phyloP scores from a whole-genome alignment of 2,888 invertebrate genomes.

The Caenorhabditis macrosperma region DNA sequence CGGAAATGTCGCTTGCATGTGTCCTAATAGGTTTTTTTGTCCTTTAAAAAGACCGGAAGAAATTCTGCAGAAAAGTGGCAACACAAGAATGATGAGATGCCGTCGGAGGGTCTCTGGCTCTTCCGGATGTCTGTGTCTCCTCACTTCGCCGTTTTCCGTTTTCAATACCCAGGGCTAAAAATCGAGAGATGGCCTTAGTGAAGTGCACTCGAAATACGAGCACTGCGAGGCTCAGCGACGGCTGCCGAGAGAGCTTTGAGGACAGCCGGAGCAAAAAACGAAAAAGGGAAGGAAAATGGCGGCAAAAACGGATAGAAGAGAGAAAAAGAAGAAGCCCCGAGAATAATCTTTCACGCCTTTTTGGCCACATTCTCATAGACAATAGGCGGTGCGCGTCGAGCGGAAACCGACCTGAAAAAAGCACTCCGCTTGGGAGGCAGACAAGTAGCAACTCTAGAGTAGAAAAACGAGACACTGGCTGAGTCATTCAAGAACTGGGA shows the following conservation, averaged over 20 bases:
- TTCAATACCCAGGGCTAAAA: neutral
- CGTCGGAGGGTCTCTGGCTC: neutral
- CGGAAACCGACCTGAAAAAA: conserved; percentile 33
- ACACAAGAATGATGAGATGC: neutral
- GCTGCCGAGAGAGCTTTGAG: neutral
- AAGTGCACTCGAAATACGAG: conserved; percentile 35
- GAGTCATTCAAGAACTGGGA: neutral
- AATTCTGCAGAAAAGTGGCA: neutral
- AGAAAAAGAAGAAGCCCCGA: conserved; percentile 22
- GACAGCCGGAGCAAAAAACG: conserved; percentile 11
- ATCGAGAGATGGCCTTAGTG: conserved; percentile 12
- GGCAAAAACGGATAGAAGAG: conserved; percentile 3
- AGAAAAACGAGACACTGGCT: conserved; percentile 5
- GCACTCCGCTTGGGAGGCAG: conserved; percentile 12
- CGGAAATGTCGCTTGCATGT: conserved; percentile 1
- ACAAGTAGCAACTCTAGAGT: neutral
- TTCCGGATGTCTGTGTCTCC: neutral
- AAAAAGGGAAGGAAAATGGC: conserved; percentile 13
- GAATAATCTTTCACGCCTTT: conserved; percentile 55
- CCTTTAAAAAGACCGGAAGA: conserved; percentile 5
- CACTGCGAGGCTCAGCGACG: neutral
- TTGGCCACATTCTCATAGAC: conserved; percentile 49
- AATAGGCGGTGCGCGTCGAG: conserved; percentile 17
- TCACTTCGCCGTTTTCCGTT: neutral
- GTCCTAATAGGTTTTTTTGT: conserved; percentile 2